These are phyloP conservation scores for Nipponia nippon DNA, from an alignment of 2,113 vertebrate genomes.

Conservation along the genomic window DNA sequence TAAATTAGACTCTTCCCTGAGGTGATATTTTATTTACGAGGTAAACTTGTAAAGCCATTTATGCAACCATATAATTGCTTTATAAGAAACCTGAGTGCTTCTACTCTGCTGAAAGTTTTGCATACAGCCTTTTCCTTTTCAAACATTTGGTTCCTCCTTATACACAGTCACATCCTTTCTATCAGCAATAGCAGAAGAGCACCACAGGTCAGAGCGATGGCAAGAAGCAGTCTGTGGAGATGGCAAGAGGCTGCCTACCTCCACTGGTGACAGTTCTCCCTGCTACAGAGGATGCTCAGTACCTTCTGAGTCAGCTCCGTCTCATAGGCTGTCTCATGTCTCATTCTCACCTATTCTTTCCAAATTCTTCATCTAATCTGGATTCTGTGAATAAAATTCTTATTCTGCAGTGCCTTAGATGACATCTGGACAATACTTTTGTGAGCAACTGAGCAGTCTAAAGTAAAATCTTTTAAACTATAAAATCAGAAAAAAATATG, in stretches of 20 bases:
- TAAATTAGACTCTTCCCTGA: neutral
- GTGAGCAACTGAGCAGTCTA: neutral
- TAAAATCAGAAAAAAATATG: neutral
- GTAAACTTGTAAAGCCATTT: slow-evolving; percentile 16
- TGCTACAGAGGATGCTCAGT: neutral
- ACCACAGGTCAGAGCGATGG: neutral
- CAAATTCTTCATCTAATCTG: neutral
- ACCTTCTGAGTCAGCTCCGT: neutral
- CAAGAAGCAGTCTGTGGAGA: neutral
- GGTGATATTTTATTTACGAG: slow-evolving; percentile 11
- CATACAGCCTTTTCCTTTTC: neutral
- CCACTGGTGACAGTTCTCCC: neutral
- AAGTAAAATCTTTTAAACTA: neutral
- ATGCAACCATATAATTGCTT: neutral
- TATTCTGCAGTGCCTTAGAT: neutral
- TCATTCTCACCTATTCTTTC: neutral
- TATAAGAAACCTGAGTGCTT: neutral
- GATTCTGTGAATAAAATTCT: neutral
- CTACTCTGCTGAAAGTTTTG: neutral
- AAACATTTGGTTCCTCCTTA: neutral
- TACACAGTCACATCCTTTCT: neutral
- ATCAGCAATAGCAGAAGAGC: neutral
- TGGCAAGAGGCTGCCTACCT: neutral
- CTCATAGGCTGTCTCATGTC: fast-evolving
- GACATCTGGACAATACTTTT: neutral